Evolutionary conservation across 2,797 vertebrate genomes (phyloP), one percentile per base, ranked within the genome.

Genomic region (Nasua narica): DNA sequence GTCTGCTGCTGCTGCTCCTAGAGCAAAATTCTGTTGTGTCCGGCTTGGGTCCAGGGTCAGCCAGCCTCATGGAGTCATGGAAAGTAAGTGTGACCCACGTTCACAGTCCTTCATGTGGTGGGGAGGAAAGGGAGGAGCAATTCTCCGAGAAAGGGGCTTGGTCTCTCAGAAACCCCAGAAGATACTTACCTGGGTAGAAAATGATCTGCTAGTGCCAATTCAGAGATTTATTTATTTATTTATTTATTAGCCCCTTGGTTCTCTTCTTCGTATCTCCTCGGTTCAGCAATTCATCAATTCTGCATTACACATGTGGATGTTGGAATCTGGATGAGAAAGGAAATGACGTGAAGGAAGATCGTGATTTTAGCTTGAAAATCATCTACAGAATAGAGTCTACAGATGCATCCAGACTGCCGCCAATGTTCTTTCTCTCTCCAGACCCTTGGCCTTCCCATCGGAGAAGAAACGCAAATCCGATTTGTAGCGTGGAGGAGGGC

Each of bases 401-500:
- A 46, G 62, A 29, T 8, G 12, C 0, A 78, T n/a, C 16, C 32
- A 35, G 60, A 69, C 19, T 11, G 16, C 43, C 37, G 37, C 29
- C 18, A 0, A 2, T 2, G 40, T 3, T 62, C 35, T 92, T 67
- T 67, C 21, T 43, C 27, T 27, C 9, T 60, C 58, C n/a, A 1
- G 0, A 11, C 0, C 5, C 67, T 70, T 46, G 56, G 27, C 14
- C 29, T 46, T n/a, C 72, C 48, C 9, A 2, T 7, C 2, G 54
- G 25, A 37, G 16, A 82, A 77, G 76, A 85, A 94, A 92, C 7
- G 0, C 14, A 23, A 48, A 43, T n/a, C 62, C 46, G 10, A 3
- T 2, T 9, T 2, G 23, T 0, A 56, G 78, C 15, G 0, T 0
- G 21, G 35, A 60, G 35, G 8, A 27, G 15, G 32, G 70, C 3